phyloP scores from a whole-genome alignment of 2,113 vertebrate species.

The Sinocyclocheilus anophthalmus region DNA sequence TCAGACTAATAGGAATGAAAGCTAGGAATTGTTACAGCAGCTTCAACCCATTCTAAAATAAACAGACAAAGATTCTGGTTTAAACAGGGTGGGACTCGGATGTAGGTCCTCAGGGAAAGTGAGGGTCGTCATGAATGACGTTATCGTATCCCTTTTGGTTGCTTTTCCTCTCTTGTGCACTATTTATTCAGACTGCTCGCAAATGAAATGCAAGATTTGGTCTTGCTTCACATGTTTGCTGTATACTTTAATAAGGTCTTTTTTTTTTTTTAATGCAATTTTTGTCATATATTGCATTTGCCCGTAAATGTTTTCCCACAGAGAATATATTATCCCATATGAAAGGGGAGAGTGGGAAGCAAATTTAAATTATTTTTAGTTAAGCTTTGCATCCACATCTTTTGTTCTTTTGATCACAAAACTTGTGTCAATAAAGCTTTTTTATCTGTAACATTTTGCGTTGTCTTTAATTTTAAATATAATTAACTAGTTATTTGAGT shows the following conservation, averaged over 20 bases:
- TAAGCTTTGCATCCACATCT: constrained; percentile 25
- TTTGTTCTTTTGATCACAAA: constrained; percentile 53
- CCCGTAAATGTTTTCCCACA: not conserved
- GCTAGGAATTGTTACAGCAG: not conserved
- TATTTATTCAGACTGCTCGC: constrained; percentile 50
- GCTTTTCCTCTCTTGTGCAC: constrained; percentile 40
- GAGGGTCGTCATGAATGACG: not conserved
- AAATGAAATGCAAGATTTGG: constrained; percentile 42
- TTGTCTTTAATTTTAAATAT: not conserved
- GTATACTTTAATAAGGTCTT: not conserved
- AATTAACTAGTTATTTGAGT: not conserved
- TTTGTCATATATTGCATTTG: not conserved
- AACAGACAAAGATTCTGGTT: not conserved
- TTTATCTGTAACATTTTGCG: constrained; percentile 13
- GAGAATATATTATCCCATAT: not conserved
- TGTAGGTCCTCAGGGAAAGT: constrained; percentile 6
- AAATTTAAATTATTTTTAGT: constrained; percentile 20
- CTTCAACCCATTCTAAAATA: not conserved
- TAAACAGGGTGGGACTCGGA: constrained; percentile 6
- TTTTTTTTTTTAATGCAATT: constrained; percentile 14
- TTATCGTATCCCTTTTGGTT: constrained; percentile 9
- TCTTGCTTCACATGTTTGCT: not conserved
- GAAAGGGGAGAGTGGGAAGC: constrained; percentile 15
- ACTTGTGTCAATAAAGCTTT: constrained; percentile 64
- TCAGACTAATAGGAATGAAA: not conserved